Base-by-base conservation (phyloP, 2,113 vertebrate genomes). In the Orthonyx spaldingii region DNA sequence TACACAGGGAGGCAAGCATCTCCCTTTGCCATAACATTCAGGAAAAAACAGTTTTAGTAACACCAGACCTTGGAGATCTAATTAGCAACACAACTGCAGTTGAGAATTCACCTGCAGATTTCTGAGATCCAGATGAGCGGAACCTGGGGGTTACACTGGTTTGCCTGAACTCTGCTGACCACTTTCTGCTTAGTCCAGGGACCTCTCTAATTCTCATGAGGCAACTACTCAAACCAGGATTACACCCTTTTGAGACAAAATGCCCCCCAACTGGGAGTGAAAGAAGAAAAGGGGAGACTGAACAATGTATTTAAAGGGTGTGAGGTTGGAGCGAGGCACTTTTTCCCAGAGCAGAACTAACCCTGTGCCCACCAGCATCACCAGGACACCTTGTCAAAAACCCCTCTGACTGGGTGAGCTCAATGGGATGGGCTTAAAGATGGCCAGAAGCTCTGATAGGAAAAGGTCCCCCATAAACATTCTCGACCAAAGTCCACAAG, bases 41-140 rank as follows among this genome's bases (percentile, higher is more conserved):
- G 87, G 85, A 94, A 86, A 88, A 90, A 84, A 74, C 52, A 50
- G n/a, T 52, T 91, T 81, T 57, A 74, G 74, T 49, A 53, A 78
- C 77, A 84, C 26, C 74, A 93, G 92, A 81, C 57, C 92, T 69
- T 86, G 88, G 6, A 53, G 69, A 88, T 60, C 69, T 47, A 26
- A 78, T 78, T 60, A 84, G 53, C 3, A 24, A 81, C 52, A 74
- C 41, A 35, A 70, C 11, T 6, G 69, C 74, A 37, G 41, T 2
- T 52, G 65, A 81, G 63, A 84, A 55, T 87, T 89, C 90, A 86
- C 92, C 75, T 60, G 85, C 0, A 0, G 35, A 55, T 66, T 91
- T 90, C 78, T 26, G 30, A 57, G 63, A 68, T 65, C 37, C 63
- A 21, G 61, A n/a, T 0, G 5, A 82, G 78, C 5, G 23, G 46